Evolutionary conservation across 2,797 vertebrate species (phyloP).

Genomic region (Enteromius mattozi): DNA sequence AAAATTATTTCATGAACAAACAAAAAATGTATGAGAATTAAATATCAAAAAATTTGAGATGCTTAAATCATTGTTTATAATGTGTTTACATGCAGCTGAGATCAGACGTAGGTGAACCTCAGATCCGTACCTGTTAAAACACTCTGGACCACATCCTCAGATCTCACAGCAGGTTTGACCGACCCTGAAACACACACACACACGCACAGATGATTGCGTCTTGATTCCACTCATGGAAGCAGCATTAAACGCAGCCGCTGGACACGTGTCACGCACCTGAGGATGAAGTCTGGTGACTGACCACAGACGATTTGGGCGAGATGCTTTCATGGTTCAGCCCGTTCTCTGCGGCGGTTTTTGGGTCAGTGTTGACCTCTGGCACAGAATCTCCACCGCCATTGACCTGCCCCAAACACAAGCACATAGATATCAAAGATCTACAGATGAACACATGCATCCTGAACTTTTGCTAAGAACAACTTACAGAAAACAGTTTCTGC

Average conservation of each 20-base stretch:
- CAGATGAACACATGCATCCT: not conserved
- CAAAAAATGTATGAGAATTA: no score
- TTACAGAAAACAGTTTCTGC: not conserved
- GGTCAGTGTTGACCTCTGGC: slow-evolving; percentile 84
- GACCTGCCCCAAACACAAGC: slow-evolving; percentile 72
- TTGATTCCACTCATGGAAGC: no score
- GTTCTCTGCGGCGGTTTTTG: slow-evolving; percentile 84
- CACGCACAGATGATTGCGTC: not conserved
- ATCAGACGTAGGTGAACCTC: not conserved
- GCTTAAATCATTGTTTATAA: not conserved
- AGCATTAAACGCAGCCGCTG: not conserved
- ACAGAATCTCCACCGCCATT: slow-evolving; percentile 85
- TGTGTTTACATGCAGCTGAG: not conserved
- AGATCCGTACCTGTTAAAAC: slow-evolving; percentile 87
- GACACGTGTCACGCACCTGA: slow-evolving; percentile 81
- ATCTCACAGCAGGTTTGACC: slow-evolving; percentile 87
- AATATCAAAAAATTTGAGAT: no score
- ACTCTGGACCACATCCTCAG: slow-evolving; percentile 93
- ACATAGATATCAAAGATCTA: not conserved
- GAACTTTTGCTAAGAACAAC: not conserved
- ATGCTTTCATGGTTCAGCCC: slow-evolving; percentile 86
- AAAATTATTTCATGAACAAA: no score
- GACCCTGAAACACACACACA: slow-evolving; percentile 52
- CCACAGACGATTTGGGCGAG: slow-evolving; percentile 85
- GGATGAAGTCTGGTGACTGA: slow-evolving; percentile 84